Evolutionary conservation across 1,140 invertebrate species (phyloP).

Genomic region (Ceratosolen solmsi): DNA sequence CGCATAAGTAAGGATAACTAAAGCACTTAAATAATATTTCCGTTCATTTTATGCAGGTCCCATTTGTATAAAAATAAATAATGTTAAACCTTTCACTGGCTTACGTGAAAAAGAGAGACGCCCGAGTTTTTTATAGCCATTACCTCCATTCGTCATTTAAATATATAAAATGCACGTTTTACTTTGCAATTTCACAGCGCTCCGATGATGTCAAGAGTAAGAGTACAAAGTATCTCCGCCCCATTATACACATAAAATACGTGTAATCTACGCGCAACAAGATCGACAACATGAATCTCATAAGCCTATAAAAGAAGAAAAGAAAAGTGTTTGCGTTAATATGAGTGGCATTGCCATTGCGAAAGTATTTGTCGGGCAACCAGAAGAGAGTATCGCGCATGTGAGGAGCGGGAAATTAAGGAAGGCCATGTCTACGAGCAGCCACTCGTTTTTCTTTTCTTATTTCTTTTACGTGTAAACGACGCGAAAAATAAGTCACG

Average conservation of each 20-base stretch:
- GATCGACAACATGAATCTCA: slow-evolving; percentile 6
- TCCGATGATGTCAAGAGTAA: not conserved
- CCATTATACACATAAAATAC: not conserved
- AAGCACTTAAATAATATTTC: not conserved
- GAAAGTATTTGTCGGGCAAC: not conserved
- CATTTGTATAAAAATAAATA: not conserved
- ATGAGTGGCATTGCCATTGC: not conserved
- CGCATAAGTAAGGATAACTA: not conserved
- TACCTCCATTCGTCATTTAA: slow-evolving; percentile 38
- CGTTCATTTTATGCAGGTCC: not conserved
- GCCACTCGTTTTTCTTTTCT: not conserved
- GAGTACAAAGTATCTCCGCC: slow-evolving; percentile 27
- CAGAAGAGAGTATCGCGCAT: not conserved
- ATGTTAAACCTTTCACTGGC: slow-evolving; percentile 25
- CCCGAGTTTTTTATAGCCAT: too few species aligned
- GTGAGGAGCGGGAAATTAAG: not conserved
- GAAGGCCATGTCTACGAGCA: not conserved
- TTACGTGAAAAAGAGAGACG: not conserved
- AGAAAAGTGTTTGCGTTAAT: not conserved
- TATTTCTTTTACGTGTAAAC: not conserved
- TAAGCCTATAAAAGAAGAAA: not conserved
- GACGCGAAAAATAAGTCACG: not conserved
- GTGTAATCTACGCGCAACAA: not conserved
- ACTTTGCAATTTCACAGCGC: not conserved
- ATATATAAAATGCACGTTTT: slow-evolving; percentile 6